Evolutionary conservation across 2,113 vertebrate species (phyloP).

Genomic region (Hippocampus abdominalis): DNA sequence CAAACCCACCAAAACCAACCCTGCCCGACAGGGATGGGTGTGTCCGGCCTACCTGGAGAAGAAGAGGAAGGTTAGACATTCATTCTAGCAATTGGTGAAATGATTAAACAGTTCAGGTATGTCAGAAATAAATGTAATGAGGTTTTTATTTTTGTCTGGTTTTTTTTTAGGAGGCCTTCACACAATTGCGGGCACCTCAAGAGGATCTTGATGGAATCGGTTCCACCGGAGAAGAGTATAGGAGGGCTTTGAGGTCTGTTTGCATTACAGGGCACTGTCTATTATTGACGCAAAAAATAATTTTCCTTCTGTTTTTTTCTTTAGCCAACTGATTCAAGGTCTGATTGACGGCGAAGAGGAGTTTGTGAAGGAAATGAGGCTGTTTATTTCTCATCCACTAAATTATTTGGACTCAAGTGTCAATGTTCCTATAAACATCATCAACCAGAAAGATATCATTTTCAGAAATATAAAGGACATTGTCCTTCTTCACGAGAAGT

Average conservation of each 20-base stretch:
- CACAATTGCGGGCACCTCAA: conserved; percentile 45
- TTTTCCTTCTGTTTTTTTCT: conserved; percentile 1
- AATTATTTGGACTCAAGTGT: conserved; percentile 54
- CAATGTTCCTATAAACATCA: conserved; percentile 49
- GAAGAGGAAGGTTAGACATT: conserved; percentile 82
- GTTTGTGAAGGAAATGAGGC: conserved; percentile 72
- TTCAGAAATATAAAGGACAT: conserved; percentile 92
- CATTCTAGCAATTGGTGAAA: not conserved
- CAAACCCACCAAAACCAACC: conserved; percentile 89
- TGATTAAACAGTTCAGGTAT: not conserved
- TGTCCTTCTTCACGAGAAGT: conserved; percentile 80
- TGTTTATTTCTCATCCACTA: conserved; percentile 58
- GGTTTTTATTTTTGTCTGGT: not conserved
- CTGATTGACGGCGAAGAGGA: conserved; percentile 69
- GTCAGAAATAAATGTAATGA: not conserved
- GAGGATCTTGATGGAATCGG: conserved; percentile 64
- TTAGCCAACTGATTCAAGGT: conserved; percentile 68
- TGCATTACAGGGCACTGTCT: not conserved
- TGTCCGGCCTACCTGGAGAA: conserved; percentile 94
- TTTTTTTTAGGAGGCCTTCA: conserved; percentile 53
- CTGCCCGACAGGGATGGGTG: conserved; percentile 92
- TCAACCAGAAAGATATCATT: conserved; percentile 72
- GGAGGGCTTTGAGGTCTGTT: conserved; percentile 57
- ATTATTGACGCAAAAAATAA: not conserved
- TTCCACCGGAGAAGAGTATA: conserved; percentile 65